Base-by-base conservation (phyloP, 2,888 invertebrate genomes). In the Catocala nupta region DNA sequence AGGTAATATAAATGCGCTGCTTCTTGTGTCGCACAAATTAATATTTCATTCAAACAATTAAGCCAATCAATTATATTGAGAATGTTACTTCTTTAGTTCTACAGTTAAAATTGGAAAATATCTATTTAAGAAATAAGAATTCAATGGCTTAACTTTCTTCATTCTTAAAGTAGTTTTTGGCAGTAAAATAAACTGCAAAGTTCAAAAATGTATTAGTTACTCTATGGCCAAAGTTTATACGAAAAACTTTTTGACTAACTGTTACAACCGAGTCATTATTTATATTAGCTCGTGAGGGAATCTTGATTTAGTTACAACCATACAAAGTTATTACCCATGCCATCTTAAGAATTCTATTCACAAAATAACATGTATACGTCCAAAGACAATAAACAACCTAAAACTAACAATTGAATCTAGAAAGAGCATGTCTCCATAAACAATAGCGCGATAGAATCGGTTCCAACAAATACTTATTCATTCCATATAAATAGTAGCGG, bases 381-480 rank as follows among this genome's bases (percentile, higher is more conserved):
- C 52, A 48, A 48, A 68, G 45, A 62, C 64, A 52, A 65, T 78
- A 68, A 78, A 73, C 47, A 64, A 73, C 39, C 65, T 62, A 70
- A 72, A 70, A 59, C 57, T 11, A 70, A 77, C 75, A 69, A 74
- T 72, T 59, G 65, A 74, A 70, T 65, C 47, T 55, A 63, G 53
- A 64, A 57, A 65, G 61, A 65, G 58, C 68, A 65, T 72, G 60
- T 36, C 63, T 45, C 50, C 67, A 65, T 61, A 68, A 67, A 77
- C 70, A 66, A 75, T 73, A 55, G 67, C 49, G 33, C 62, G 63
- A 73, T 71, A 64, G 53, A 65, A 77, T 77, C 75, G 59, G 68
- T 77, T 77, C 68, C 44, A 71, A 70, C 59, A 70, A 78, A 73
- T 75, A 71, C 61, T 64, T 75, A 75, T 71, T 71, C 71, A 73